Evolutionary conservation across 37 sponge, comb jelly and placozoan species (phyloP), one percentile per base, ranked within the genome.

Genomic region (Oscarella lobularis): DNA sequence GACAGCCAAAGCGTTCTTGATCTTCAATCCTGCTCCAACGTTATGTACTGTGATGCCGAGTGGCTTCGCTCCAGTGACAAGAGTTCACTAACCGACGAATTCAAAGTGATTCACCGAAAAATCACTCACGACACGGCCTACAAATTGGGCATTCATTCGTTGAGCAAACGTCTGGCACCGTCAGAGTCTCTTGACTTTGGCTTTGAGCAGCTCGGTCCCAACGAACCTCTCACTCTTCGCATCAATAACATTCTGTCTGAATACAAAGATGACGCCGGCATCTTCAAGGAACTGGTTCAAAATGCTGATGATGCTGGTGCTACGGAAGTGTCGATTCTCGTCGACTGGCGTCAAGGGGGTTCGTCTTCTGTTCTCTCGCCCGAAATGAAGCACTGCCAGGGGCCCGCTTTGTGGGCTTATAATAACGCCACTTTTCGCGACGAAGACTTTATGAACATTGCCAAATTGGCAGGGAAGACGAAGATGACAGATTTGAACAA

Each of bases 301-400:
- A 88, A 88, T 85, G 89, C 89, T 72, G 89, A 88, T 84, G 89
- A 88, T 85, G 89, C 89, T 72, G 85, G 67, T 29, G 89, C 89
- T 14, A 85, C 85, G 67, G 82, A 84, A 35, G 41, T 88, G 30
- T 79, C 81, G 35, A 77, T 88, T 5, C 69, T 83, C 75, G 83
- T 75, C 39, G 89, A 88, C 76, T 76, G 66, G 34, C 66, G 89
- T 0, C n/a, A n/a, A n/a, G 30, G 35, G 27, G 34, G 74, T 27
- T 73, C 72, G 0, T 37, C 40, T 9, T 48, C 14, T 35, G 76
- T 88, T 0, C 75, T 88, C 31, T 78, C 78, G 38, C 67, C 81
- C 40, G 86, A 70, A 35, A 85, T 88, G 89, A 39, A 0, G 0
- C 41, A 85, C 20, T 54, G 74, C 30, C 89, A 88, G 75, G 85